Conservation (phyloP, 2,113 vertebrate species). For the Mus musculus region DNA sequence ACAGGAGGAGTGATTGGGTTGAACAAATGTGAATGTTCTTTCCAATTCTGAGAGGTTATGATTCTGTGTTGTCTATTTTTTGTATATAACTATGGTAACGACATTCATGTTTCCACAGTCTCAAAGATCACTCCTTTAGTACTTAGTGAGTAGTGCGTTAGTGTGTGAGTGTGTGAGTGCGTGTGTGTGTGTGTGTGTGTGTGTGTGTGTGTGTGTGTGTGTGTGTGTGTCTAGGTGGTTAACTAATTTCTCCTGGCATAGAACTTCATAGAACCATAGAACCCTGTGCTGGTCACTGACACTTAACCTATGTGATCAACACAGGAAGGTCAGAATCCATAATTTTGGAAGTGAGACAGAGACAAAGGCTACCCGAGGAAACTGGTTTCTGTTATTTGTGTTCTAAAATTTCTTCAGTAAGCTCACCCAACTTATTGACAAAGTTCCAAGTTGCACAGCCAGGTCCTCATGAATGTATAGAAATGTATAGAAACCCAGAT, state of each 20-base stretch:
- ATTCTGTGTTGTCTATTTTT: neutral
- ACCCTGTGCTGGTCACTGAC: neutral
- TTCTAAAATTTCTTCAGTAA: neutral
- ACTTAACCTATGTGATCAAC: neutral
- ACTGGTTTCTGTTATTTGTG: neutral
- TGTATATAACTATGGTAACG: neutral
- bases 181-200: neutral
- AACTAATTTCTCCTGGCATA: constrained; percentile 1
- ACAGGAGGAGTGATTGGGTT: neutral
- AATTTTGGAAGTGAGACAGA: neutral
- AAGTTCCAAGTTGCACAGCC: neutral
- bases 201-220: neutral
- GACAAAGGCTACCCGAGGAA: neutral
- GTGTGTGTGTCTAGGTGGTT: no score
- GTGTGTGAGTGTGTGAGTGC: neutral
- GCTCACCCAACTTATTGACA: neutral
- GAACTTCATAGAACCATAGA: neutral
- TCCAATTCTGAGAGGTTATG: neutral
- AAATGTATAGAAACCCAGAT: neutral
- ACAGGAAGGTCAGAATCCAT: neutral
- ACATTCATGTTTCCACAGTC: neutral
- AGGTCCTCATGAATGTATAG: neutral
- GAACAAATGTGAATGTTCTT: neutral
- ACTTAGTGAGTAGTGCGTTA: neutral
- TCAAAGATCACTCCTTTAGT: neutral